A percentile compares a stretch with the other conserved stretches of the same genome.
phyloP scores from a whole-genome alignment of 1,140 invertebrate genomes.

The Drosophila lacertosa region DNA sequence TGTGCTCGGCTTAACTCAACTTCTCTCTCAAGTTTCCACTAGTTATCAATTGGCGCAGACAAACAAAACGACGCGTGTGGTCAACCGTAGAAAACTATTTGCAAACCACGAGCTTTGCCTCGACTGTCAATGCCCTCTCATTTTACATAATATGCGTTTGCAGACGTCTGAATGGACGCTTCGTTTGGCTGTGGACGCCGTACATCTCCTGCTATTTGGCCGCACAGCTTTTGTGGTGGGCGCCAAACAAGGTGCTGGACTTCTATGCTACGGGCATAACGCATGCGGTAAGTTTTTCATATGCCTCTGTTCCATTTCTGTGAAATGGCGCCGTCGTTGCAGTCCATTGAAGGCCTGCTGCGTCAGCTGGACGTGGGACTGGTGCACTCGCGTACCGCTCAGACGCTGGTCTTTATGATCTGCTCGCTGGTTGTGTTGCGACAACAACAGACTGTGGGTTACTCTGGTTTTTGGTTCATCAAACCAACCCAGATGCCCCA shows the following conservation, averaged over 20 bases:
- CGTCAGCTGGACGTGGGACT: slow-evolving; percentile 32
- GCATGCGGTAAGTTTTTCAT: slow-evolving; percentile 38
- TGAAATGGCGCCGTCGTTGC: neutral
- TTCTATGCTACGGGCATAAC: slow-evolving; percentile 45
- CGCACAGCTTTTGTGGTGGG: slow-evolving; percentile 35
- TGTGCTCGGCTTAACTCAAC: neutral
- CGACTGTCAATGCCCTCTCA: slow-evolving; percentile 43
- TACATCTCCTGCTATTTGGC: slow-evolving; percentile 33
- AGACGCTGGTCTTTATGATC: slow-evolving; percentile 57
- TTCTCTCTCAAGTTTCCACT: slow-evolving; percentile 37
- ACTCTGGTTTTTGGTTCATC: slow-evolving; percentile 64
- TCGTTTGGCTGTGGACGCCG: slow-evolving; percentile 19
- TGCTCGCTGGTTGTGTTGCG: slow-evolving; percentile 46
- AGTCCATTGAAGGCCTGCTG: slow-evolving; percentile 46
- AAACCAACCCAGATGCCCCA: slow-evolving; percentile 26
- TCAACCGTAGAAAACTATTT: slow-evolving; percentile 35
- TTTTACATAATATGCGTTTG: slow-evolving; percentile 44
- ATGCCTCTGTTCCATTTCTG: no score
- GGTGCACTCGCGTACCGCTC: slow-evolving; percentile 36
- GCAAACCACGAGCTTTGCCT: slow-evolving; percentile 21
- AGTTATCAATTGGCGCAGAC: slow-evolving; percentile 25
- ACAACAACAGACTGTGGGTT: slow-evolving; percentile 30
- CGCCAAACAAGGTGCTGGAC: slow-evolving; percentile 32
- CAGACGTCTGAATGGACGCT: slow-evolving; percentile 29
- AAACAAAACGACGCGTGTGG: slow-evolving; percentile 3